phyloP scores from a whole-genome alignment of 1,140 invertebrate species.

The Drosophila mayri region DNA sequence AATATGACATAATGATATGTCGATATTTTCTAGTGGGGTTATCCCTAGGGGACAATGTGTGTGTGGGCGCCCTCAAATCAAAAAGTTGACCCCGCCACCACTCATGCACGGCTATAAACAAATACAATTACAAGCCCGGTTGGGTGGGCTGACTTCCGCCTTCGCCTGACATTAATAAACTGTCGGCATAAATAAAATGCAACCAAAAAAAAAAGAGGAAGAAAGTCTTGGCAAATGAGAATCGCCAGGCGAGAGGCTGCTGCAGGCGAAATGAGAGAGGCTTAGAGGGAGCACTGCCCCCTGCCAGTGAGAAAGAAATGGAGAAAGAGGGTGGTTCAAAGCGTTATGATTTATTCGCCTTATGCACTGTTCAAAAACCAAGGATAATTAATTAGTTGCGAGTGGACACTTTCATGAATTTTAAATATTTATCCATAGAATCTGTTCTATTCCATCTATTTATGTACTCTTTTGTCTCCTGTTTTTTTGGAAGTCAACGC shows the following conservation, averaged over 20 bases:
- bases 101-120: constrained; percentile 58
- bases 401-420: no score
- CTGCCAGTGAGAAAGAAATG: background rate
- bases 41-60: constrained; percentile 23
- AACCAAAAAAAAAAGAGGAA: constrained; percentile 32
- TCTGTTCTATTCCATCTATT: background rate
- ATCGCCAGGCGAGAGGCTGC: constrained; percentile 14
- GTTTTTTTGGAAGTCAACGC: background rate
- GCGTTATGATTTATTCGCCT: constrained; percentile 75
- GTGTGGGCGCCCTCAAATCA: constrained; percentile 53
- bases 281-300: constrained; percentile 1
- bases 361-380: background rate
- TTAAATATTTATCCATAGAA: no score
- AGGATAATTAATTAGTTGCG: background rate
- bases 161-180: constrained; percentile 75
- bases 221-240: constrained; percentile 50
- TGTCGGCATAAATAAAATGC: constrained; percentile 81
- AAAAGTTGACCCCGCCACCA: constrained; percentile 57
- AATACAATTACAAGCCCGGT: constrained; percentile 74
- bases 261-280: constrained; percentile 11
- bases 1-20: constrained; percentile 1
- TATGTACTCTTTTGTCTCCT: accelerated
- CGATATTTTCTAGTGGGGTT: background rate
- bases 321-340: constrained; percentile 11
- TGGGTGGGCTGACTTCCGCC: constrained; percentile 1